phyloP scores from a whole-genome alignment of 1,140 invertebrate species.

The Danaus melanippus region DNA sequence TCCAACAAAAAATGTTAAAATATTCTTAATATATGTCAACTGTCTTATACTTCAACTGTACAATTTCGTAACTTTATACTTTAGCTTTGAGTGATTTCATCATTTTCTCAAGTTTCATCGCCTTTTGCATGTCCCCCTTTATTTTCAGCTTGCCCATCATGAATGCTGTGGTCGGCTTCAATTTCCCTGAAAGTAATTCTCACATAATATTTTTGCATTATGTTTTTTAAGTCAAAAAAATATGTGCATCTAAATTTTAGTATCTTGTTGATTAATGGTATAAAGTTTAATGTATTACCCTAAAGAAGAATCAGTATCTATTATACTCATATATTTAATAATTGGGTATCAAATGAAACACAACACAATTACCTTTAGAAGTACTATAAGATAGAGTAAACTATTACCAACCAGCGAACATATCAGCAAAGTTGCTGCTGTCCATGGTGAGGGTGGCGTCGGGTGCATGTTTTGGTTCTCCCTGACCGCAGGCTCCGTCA shows the following conservation, averaged over 20 bases:
- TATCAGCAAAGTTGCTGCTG: conserved; percentile 81
- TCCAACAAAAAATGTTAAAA: too few relatives aligned
- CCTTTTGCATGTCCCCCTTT: conserved; percentile 92
- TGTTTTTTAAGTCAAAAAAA: too few relatives aligned
- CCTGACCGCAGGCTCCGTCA: conserved; percentile 83
- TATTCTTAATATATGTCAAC: too few relatives aligned
- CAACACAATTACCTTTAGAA: not conserved
- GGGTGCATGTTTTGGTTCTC: conserved; percentile 77
- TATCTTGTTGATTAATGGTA: not conserved
- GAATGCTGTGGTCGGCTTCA: conserved; percentile 93
- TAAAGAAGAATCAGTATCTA: too few relatives aligned
- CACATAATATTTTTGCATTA: too few relatives aligned
- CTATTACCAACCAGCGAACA: conserved; percentile 78
- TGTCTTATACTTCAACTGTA: too few relatives aligned
- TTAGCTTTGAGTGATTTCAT: conserved; percentile 90
- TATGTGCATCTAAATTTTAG: too few relatives aligned
- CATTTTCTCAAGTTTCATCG: conserved; percentile 96
- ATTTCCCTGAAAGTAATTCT: conserved; percentile 75
- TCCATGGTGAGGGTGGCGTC: conserved; percentile 93
- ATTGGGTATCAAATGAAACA: too few relatives aligned
- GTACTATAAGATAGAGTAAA: not conserved
- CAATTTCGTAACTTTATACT: conserved; percentile 29
- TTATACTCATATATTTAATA: too few relatives aligned
- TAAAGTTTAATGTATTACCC: too few relatives aligned
- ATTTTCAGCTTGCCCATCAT: conserved; percentile 98